A percentile compares a stretch with the other conserved stretches of the same genome.
Conservation (phyloP, 2,113 vertebrate species). For the Tenrec ecaudatus region DNA sequence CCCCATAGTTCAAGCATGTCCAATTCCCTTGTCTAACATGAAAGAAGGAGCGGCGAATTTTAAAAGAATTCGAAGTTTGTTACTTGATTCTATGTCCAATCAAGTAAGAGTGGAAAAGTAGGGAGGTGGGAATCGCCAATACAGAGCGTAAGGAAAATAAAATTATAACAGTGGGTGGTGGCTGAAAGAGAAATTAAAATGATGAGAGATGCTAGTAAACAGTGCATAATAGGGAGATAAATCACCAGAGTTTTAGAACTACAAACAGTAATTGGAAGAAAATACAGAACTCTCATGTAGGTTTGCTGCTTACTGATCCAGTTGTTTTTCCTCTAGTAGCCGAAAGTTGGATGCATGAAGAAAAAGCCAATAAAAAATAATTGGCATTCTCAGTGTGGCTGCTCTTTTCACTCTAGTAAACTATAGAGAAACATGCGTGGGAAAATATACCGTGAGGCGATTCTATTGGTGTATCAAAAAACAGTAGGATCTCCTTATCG, state of each 20-base stretch:
- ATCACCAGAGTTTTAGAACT: slow-evolving; percentile 28
- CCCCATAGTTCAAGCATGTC: not conserved
- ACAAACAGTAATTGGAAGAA: slow-evolving; percentile 54
- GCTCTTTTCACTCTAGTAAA: slow-evolving; percentile 14
- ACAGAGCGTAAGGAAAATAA: not conserved
- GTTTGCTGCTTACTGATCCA: slow-evolving; percentile 38
- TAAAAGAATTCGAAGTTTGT: slow-evolving; percentile 15
- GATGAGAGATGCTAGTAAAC: not conserved
- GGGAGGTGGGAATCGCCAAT: not conserved
- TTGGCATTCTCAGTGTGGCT: not conserved
- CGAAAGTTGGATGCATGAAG: not conserved
- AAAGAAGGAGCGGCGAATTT: not conserved
- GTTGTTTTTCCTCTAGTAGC: not conserved
- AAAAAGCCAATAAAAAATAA: slow-evolving; percentile 56
- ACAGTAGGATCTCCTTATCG: not conserved
- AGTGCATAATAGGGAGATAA: not conserved
- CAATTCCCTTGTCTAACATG: not conserved
- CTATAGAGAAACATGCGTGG: not conserved
- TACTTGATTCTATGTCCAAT: not conserved
- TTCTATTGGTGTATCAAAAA: not conserved
- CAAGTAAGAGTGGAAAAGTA: not conserved
- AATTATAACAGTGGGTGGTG: not conserved
- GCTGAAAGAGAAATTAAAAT: slow-evolving; percentile 32
- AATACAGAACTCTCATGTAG: slow-evolving; percentile 44
- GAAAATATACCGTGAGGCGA: not conserved